Conservation (phyloP, 2,888 invertebrate genomes). For the Cheilosia grossa region DNA sequence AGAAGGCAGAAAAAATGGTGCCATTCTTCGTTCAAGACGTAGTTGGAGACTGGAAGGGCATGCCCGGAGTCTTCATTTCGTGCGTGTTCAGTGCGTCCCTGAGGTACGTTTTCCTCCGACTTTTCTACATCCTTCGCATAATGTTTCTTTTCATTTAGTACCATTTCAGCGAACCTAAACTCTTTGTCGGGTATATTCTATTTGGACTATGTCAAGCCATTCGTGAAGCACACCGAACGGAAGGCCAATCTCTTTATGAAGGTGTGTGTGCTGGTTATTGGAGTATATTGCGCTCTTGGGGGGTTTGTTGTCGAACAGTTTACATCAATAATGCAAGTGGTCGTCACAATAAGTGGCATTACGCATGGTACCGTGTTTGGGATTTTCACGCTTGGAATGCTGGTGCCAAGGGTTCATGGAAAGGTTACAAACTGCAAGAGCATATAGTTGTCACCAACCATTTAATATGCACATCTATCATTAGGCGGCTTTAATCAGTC, state of each 20-base stretch:
- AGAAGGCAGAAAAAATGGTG: conserved; percentile 81
- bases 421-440: conserved; percentile 33
- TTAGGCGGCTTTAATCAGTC: conserved; percentile 56
- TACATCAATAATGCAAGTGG: conserved; percentile 83
- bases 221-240: conserved; percentile 79
- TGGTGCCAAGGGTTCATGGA: conserved; percentile 85
- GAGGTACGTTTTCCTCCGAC: conserved; percentile 78
- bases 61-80: conserved; percentile 85
- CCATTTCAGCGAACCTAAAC: conserved; percentile 81
- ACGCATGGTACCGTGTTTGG: conserved; percentile 86
- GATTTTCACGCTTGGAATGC: conserved; percentile 86
- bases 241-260: conserved; percentile 83
- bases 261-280: conserved; percentile 80
- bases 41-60: conserved; percentile 82
- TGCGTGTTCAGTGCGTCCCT: conserved; percentile 85
- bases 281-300: conserved; percentile 85
- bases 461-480: neutral
- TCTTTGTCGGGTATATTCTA: conserved; percentile 84
- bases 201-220: conserved; percentile 83
- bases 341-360: conserved; percentile 81
- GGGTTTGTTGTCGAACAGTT: conserved; percentile 80
- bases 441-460: neutral
- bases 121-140: neutral
- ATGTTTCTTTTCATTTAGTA: conserved; percentile 24
- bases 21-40: conserved; percentile 84